Conservation (phyloP, 1,140 invertebrate genomes). For the Drosophila willistoni region DNA sequence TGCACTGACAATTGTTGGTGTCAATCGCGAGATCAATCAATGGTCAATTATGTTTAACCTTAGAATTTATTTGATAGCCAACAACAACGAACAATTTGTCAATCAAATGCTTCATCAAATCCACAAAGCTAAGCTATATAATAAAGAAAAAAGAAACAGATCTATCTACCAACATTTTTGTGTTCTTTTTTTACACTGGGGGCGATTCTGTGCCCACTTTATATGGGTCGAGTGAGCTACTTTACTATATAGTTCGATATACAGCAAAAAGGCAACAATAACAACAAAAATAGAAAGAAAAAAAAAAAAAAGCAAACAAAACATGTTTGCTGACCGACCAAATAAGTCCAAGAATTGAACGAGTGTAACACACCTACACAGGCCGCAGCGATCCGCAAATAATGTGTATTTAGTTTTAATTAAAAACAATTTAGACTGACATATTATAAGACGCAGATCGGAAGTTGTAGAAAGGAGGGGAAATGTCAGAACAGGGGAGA, state of each 20-base stretch:
- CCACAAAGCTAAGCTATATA: conserved; percentile 21
- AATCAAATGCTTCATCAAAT: conserved; percentile 48
- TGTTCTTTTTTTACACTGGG: conserved; percentile 7
- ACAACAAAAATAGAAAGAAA: neutral
- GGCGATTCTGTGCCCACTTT: conserved; percentile 21
- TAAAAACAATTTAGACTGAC: conserved; percentile 67
- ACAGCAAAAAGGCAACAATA: neutral
- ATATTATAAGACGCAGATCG: conserved; percentile 12
- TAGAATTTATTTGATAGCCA: conserved; percentile 51
- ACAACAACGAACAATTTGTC: conserved; percentile 58
- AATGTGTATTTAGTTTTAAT: conserved; percentile 64
- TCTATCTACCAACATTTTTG: neutral
- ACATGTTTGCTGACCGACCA: conserved; percentile 62
- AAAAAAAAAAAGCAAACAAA: conserved; percentile 32
- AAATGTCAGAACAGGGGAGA: neutral
- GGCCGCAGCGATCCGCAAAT: conserved; percentile 28
- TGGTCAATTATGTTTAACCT: conserved; percentile 59
- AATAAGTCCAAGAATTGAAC: conserved; percentile 61
- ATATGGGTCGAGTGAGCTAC: conserved; percentile 36
- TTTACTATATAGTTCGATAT: conserved; percentile 42
- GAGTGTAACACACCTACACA: conserved; percentile 66
- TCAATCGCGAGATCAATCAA: conserved; percentile 23
- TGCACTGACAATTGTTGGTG: conserved; percentile 12
- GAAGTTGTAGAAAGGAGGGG: neutral
- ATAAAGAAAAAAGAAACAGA: neutral